These are phyloP conservation scores for Wiebesia pumilae DNA, from an alignment of 1,140 invertebrate species.

Conservation along the genomic window DNA sequence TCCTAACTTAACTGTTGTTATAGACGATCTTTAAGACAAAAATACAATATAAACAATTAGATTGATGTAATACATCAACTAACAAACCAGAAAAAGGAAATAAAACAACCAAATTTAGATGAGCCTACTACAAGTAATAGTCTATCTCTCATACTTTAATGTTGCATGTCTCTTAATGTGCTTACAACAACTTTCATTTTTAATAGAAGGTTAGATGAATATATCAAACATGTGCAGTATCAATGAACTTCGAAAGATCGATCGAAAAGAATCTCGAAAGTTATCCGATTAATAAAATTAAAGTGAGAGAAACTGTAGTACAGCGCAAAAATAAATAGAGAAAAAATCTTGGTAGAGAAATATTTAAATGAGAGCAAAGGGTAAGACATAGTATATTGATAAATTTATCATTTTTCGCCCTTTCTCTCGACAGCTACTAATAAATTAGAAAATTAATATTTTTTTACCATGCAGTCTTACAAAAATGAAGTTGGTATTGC, in stretches of 20 bases:
- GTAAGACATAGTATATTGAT: slow-evolving; percentile 48
- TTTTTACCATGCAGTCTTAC: not conserved
- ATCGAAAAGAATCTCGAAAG: slow-evolving; percentile 61
- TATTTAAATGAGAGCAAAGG: not conserved
- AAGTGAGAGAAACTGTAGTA: slow-evolving; percentile 40
- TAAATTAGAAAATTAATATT: slow-evolving; percentile 23
- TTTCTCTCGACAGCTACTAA: slow-evolving; percentile 14
- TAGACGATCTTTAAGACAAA: not conserved
- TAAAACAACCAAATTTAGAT: not conserved
- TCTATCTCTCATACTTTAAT: slow-evolving; percentile 62
- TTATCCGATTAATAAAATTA: slow-evolving; percentile 61
- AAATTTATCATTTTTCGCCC: slow-evolving; percentile 33
- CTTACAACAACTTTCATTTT: slow-evolving; percentile 52
- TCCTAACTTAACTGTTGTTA: not conserved
- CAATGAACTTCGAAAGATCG: slow-evolving; percentile 55
- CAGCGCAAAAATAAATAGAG: slow-evolving; percentile 34
- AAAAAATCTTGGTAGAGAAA: slow-evolving; percentile 31
- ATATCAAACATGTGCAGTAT: slow-evolving; percentile 35
- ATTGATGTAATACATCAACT: not conserved
- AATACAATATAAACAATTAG: not conserved
- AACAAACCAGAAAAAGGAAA: not conserved
- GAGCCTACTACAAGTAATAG: slow-evolving; percentile 49
- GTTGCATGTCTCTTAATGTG: slow-evolving; percentile 63
- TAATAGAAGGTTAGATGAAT: not conserved
- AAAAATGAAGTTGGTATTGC: not conserved